Conservation (phyloP, 2,113 vertebrate genomes). For the Microcebus murinus region DNA sequence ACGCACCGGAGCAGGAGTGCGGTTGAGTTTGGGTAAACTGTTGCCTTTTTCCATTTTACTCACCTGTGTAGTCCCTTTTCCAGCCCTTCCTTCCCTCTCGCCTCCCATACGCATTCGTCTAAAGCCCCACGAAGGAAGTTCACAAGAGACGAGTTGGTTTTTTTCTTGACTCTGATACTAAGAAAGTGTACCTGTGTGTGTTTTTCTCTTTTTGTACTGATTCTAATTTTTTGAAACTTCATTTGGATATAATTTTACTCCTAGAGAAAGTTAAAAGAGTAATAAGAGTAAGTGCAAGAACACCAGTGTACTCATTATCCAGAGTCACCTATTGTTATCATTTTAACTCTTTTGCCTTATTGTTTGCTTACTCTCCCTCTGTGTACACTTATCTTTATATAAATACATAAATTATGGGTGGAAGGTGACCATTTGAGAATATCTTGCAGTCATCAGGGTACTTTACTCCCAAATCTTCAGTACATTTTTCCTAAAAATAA, state of each 20-base stretch:
- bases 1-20: rapidly evolving
- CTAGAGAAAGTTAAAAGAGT: not conserved
- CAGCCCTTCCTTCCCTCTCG: not conserved
- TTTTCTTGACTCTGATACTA: not conserved
- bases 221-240: not conserved
- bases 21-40: not conserved
- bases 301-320: not conserved
- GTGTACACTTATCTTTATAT: not conserved
- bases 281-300: not conserved
- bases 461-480: not conserved
- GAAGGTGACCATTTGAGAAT: not conserved
- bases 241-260: not conserved
- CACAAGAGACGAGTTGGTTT: not conserved
- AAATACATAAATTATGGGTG: not conserved
- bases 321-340: not conserved
- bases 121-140: not conserved
- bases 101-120: rapidly evolving
- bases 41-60: not conserved
- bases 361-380: not conserved
- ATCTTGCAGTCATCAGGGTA: not conserved
- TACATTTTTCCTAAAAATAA: not conserved
- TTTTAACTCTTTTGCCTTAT: not conserved
- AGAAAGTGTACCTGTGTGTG: not conserved
- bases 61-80: rapidly evolving
- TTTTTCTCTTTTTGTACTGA: not conserved